These are phyloP conservation scores for Noturus placidus DNA, from an alignment of 2,113 vertebrate genomes.

Conservation along the genomic window DNA sequence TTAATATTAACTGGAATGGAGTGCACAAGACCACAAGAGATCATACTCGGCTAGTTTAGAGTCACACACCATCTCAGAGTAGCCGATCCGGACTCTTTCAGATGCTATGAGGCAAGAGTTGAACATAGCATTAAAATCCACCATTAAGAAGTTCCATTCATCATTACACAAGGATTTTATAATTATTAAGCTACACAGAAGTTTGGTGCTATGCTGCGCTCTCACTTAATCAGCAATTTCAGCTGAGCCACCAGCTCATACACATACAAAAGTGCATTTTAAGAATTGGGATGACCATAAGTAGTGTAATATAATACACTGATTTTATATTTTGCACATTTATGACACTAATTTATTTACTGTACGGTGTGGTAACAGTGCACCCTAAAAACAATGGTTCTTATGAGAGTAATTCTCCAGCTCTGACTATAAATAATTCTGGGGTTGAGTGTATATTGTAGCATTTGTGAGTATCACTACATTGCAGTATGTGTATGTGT, in stretches of 20 bases:
- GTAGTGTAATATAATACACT: neutral
- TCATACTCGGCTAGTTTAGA: neutral
- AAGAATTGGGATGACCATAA: neutral
- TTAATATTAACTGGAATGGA: neutral
- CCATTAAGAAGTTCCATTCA: no score
- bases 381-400: neutral
- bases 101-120: neutral
- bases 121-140: neutral
- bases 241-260: neutral
- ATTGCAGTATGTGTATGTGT: conserved; percentile 1
- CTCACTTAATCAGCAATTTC: neutral
- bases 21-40: neutral
- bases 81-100: neutral
- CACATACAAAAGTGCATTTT: neutral
- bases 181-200: neutral
- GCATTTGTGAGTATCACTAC: neutral
- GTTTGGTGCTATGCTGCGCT: no score
- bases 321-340: neutral
- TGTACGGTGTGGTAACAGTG: neutral
- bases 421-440: neutral
- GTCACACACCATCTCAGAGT: neutral
- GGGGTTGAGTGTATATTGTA: neutral
- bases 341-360: no score
- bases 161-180: neutral
- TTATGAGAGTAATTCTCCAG: neutral